Percentiles rank a stretch among this genome's conserved stretches.
These are phyloP conservation scores for Rhagonycha fulva DNA, from an alignment of 2,888 invertebrate species.

Conservation along the genomic window DNA sequence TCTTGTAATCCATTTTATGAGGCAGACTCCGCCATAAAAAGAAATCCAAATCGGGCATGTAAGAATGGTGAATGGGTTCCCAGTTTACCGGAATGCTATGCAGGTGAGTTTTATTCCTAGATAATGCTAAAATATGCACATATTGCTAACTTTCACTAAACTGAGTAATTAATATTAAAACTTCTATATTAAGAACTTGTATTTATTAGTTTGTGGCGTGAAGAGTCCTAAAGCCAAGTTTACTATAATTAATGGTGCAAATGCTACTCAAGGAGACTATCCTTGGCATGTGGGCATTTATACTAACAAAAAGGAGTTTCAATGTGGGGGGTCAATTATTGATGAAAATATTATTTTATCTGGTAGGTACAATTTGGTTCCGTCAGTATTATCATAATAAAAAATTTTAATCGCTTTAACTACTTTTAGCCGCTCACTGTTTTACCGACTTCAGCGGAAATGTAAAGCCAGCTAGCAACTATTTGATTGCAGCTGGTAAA, in stretches of 20 bases:
- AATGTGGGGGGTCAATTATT: slow-evolving; percentile 47
- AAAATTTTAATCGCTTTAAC: too few relatives aligned
- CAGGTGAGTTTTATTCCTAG: too few relatives aligned
- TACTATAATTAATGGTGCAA: slow-evolving; percentile 5
- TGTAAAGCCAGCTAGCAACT: slow-evolving; percentile 15
- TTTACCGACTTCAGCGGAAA: slow-evolving; percentile 35
- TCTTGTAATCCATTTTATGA: too few relatives aligned
- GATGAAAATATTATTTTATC: slow-evolving; percentile 41
- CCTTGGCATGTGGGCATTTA: slow-evolving; percentile 49
- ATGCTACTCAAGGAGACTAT: slow-evolving; percentile 1
- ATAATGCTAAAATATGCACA: too few relatives aligned
- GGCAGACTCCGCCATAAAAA: too few relatives aligned
- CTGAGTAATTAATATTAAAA: too few relatives aligned
- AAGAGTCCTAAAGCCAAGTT: slow-evolving; percentile 36
- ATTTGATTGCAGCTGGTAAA: slow-evolving; percentile 43
- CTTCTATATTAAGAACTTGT: too few relatives aligned
- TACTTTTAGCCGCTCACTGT: slow-evolving; percentile 15
- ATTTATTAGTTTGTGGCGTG: slow-evolving; percentile 39
- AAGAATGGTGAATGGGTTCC: too few relatives aligned
- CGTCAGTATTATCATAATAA: too few relatives aligned
- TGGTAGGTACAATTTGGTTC: slow-evolving; percentile 37
- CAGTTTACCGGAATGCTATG: too few relatives aligned
- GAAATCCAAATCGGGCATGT: too few relatives aligned
- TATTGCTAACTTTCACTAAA: too few relatives aligned
- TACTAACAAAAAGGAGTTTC: slow-evolving; percentile 21